Conservation (phyloP, 2,797 vertebrate species). For the Moxostoma hubbsi region DNA sequence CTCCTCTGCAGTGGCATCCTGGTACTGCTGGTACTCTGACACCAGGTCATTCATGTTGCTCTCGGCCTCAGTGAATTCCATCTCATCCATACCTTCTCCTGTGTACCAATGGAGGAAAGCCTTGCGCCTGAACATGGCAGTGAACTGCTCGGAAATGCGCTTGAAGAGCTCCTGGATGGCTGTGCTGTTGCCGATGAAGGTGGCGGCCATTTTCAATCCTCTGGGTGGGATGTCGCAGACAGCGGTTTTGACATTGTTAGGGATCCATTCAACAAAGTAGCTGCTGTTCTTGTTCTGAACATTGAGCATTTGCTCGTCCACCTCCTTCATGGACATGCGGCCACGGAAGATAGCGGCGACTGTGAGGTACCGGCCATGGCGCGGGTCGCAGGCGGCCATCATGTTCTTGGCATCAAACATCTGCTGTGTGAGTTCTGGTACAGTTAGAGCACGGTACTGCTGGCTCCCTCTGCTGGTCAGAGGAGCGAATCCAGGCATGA, state of each 20-base stretch:
- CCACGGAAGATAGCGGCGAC: conserved; percentile 84
- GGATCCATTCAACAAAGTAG: conserved; percentile 86
- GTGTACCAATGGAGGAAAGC: conserved; percentile 88
- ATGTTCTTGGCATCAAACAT: conserved; percentile 87
- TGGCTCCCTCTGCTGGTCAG: conserved; percentile 85
- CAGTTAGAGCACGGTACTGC: conserved; percentile 82
- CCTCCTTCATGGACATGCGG: conserved; percentile 87
- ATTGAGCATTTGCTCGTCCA: conserved; percentile 85
- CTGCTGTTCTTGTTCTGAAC: conserved; percentile 87
- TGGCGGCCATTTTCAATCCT: conserved; percentile 84
- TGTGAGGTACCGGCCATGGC: conserved; percentile 82
- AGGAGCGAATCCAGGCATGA: conserved; percentile 84
- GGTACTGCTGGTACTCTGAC: conserved; percentile 86
- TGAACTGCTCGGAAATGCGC: conserved; percentile 91
- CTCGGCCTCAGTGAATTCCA: conserved; percentile 85
- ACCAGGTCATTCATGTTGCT: conserved; percentile 88
- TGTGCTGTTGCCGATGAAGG: conserved; percentile 84
- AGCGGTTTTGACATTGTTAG: conserved; percentile 84
- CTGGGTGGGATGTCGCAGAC: conserved; percentile 85
- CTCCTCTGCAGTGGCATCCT: conserved; percentile 82
- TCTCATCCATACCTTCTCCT: conserved; percentile 85
- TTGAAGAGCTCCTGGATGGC: conserved; percentile 87
- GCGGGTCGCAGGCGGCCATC: conserved; percentile 85
- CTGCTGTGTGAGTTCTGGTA: conserved; percentile 85
- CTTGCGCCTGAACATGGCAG: conserved; percentile 86